These are phyloP conservation scores for Phoxinus phoxinus DNA, from an alignment of 2,113 vertebrate genomes.

Conservation along the genomic window DNA sequence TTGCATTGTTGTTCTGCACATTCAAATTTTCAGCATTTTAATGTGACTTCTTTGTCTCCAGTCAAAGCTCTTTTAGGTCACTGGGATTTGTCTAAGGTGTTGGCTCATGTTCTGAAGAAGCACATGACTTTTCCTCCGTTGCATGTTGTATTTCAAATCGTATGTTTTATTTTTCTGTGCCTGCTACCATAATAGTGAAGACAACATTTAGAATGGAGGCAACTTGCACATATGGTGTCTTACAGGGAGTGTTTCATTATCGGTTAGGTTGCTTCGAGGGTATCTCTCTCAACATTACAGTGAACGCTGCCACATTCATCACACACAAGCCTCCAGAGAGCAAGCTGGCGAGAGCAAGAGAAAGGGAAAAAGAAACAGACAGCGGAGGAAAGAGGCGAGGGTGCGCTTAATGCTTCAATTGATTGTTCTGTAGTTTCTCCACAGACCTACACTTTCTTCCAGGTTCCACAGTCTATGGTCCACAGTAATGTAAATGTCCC, in stretches of 20 bases:
- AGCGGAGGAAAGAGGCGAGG: background rate
- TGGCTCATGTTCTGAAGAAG: background rate
- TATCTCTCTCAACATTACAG: slow-evolving; percentile 18
- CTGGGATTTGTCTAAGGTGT: slow-evolving; percentile 5
- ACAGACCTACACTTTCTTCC: background rate
- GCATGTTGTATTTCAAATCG: background rate
- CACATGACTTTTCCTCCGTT: background rate
- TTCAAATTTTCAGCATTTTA: background rate
- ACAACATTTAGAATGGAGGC: background rate
- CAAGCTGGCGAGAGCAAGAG: slow-evolving; percentile 1
- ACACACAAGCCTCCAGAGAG: slow-evolving; percentile 9
- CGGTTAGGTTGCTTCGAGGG: background rate
- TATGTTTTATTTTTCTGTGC: background rate
- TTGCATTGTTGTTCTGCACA: background rate
- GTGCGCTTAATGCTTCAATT: slow-evolving; percentile 17
- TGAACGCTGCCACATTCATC: slow-evolving; percentile 26
- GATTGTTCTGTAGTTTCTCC: slow-evolving; percentile 25
- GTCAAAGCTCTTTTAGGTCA: background rate
- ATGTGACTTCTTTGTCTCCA: background rate
- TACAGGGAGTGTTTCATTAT: slow-evolving; percentile 32
- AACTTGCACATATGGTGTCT: slow-evolving; percentile 9
- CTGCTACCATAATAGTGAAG: background rate
- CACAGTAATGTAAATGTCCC: background rate
- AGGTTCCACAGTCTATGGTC: slow-evolving; percentile 5
- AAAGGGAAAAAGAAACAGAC: slow-evolving; percentile 10